These are phyloP conservation scores for Hydraecia micacea DNA, from an alignment of 2,888 invertebrate genomes.

Conservation along the genomic window DNA sequence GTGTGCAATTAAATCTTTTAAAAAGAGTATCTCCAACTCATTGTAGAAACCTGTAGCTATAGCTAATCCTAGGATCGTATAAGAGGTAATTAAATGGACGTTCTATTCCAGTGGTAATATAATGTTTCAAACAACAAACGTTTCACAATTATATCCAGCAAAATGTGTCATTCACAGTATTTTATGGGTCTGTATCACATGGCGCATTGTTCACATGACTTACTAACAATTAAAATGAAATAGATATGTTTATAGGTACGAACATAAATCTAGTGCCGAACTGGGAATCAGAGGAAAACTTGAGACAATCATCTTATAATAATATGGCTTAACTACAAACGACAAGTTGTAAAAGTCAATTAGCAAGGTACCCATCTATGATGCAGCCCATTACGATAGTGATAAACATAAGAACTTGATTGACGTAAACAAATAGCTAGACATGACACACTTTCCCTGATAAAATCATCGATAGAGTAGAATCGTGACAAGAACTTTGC, in stretches of 20 bases:
- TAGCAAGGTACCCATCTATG: background rate
- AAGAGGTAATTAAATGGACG: conserved; percentile 26
- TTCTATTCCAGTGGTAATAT: conserved; percentile 30
- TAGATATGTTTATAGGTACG: conserved; percentile 1
- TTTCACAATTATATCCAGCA: conserved; percentile 30
- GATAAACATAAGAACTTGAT: conserved; percentile 19
- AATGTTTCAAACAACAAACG: conserved; percentile 26
- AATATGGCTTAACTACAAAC: background rate
- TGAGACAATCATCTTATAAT: conserved; percentile 8
- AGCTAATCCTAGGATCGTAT: conserved; percentile 18
- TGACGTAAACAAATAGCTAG: conserved; percentile 11
- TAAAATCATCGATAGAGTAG: conserved; percentile 18
- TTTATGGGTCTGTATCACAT: conserved; percentile 41
- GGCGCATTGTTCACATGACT: conserved; percentile 35
- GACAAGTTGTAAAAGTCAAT: conserved; percentile 6
- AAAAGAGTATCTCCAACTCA: background rate
- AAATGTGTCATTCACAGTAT: conserved; percentile 43
- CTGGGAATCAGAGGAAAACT: conserved; percentile 6
- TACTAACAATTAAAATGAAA: conserved; percentile 39
- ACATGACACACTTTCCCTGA: conserved; percentile 18
- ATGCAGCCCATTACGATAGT: conserved; percentile 6
- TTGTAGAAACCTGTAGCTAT: background rate
- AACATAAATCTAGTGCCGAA: conserved; percentile 25
- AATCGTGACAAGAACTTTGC: conserved; percentile 13
- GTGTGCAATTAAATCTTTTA: background rate